Evolutionary conservation across 2,888 invertebrate species (phyloP).

Genomic region (Melieria crassipennis): DNA sequence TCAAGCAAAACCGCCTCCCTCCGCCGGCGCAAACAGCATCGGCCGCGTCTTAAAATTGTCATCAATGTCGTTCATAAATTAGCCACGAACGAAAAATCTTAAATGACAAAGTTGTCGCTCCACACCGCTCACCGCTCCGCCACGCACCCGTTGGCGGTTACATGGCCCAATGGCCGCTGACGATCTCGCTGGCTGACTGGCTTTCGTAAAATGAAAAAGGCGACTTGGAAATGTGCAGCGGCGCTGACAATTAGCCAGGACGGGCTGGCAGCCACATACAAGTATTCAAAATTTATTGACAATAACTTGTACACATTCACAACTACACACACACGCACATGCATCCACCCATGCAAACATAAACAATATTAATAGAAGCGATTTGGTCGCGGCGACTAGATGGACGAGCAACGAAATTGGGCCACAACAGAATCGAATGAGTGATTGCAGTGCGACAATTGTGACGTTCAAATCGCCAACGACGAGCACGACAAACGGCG

Average conservation of each 20-base stretch:
- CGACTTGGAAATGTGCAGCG: constrained; percentile 7
- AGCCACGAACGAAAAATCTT: constrained; percentile 30
- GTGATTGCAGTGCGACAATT: constrained; percentile 26
- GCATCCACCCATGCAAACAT: neutral
- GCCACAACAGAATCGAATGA: constrained; percentile 16
- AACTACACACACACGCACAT: constrained; percentile 14
- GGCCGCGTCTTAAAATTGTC: constrained; percentile 40
- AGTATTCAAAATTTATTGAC: constrained; percentile 41
- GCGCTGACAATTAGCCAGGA: neutral
- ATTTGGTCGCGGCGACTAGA: too few relatives aligned
- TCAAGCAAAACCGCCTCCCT: constrained; percentile 47
- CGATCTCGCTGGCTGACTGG: constrained; percentile 20
- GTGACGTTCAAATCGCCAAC: constrained; percentile 22
- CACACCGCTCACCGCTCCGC: constrained; percentile 4
- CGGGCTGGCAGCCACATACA: constrained; percentile 21
- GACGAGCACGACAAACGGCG: constrained; percentile 2
- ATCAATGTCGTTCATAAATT: constrained; percentile 46
- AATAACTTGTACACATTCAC: constrained; percentile 19
- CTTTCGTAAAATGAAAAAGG: constrained; percentile 22
- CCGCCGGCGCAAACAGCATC: constrained; percentile 20
- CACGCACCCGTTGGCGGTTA: neutral
- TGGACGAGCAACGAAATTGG: neutral
- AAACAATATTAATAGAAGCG: neutral
- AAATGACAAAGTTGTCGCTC: neutral
- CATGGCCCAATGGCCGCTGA: constrained; percentile 18